Evolutionary conservation across 1,140 invertebrate species (phyloP), one percentile per base, ranked within the genome.

Genomic region (Odontomachus brunneus): DNA sequence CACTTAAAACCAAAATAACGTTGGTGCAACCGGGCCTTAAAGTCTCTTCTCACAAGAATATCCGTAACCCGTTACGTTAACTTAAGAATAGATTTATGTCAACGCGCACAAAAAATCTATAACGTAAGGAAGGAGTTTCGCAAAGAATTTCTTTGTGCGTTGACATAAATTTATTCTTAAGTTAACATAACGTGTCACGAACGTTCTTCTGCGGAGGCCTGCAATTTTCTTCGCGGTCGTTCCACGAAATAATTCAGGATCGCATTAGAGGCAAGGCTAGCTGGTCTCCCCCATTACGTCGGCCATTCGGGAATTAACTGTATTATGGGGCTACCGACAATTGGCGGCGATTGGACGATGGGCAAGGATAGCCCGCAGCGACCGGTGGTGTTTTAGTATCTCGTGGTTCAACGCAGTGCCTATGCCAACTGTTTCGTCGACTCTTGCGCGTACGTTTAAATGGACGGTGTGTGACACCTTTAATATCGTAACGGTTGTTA

Each of bases 301-400:
- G 22, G 19, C 51, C 72, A 24, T 62, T 87, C 53, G 49, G 65
- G 76, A 66, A 83, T 85, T 88, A 84, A 87, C 48, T 66, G 29
- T 24, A 75, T 88, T 85, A 88, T 26, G 73, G 67, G 72, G 67
- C 74, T 67, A 62, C 48, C 72, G 76, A 85, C 86, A 88, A 88
- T 88, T 88, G 83, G 11, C 24, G 44, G 1, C 33, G 73, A 88
- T 88, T 85, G 67, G 22, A 69, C 49, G 62, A 62, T 33, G 55
- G 57, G n/a, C 53, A 49, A 69, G 82, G 51, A 69, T 73, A 71
- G 60, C 53, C 71, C 33, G 53, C 2, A 15, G 17, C 44, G 82
- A 75, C 55, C 26, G 55, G 75, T 63, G 59, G 55, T 24, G 48
- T 84, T 84, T 88, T 44, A 87, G 62, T 80, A 12, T 14, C 49